Evolutionary conservation across 2,888 invertebrate genomes (phyloP).

Genomic region (Trichopoda pennipes): DNA sequence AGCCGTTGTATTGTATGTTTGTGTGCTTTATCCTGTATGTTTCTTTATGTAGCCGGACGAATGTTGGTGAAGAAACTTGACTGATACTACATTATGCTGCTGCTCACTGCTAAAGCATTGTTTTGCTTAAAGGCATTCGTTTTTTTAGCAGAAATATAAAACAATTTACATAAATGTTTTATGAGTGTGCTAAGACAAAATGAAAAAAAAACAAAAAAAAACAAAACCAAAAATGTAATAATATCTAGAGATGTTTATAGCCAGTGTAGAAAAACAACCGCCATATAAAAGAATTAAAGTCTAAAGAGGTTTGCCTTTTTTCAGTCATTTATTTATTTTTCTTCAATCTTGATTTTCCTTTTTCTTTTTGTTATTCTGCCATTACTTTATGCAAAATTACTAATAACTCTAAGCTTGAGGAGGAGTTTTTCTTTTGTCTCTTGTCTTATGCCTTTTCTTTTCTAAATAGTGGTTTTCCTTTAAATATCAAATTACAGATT

Average conservation of each 20-base stretch:
- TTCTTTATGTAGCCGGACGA: conserved; percentile 3
- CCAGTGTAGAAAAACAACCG: neutral
- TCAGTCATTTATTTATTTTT: conserved; percentile 16
- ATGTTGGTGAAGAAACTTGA: conserved; percentile 1
- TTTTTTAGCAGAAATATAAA: conserved; percentile 58
- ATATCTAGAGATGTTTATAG: conserved; percentile 7
- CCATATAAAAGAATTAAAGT: conserved; percentile 37
- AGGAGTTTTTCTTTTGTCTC: no score
- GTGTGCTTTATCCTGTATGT: conserved; percentile 16
- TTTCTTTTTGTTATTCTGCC: conserved; percentile 8
- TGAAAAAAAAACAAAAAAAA: no score
- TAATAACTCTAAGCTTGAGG: conserved; percentile 31
- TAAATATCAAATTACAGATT: conserved; percentile 53
- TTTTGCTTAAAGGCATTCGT: conserved; percentile 60
- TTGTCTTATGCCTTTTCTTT: conserved; percentile 5
- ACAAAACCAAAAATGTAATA: neutral
- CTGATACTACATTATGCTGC: conserved; percentile 28
- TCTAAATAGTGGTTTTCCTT: conserved; percentile 5
- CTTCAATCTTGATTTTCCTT: neutral
- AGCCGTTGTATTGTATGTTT: neutral
- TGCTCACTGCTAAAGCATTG: conserved; percentile 39
- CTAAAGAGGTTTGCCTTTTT: conserved; percentile 41
- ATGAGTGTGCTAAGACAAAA: conserved; percentile 39
- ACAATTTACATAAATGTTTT: conserved; percentile 67
- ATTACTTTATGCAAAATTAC: conserved; percentile 54